Percentiles rank a stretch among this genome's conserved stretches.
These are phyloP conservation scores for Lacanobia oleracea DNA, from an alignment of 2,888 invertebrate species.

Conservation along the genomic window DNA sequence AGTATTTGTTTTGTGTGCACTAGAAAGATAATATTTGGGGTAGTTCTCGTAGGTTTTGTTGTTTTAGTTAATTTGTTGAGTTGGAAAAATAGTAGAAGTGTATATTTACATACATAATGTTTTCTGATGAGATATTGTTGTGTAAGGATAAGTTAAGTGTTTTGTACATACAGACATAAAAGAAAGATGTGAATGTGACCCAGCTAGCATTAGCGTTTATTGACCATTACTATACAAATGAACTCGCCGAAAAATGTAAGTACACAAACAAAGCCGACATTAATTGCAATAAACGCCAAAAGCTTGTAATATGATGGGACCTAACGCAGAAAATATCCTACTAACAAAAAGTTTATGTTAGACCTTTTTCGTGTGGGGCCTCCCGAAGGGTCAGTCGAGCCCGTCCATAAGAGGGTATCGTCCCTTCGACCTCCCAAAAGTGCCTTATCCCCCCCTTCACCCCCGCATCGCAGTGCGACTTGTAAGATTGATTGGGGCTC, in stretches of 20 bases:
- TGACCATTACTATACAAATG: conserved; percentile 20
- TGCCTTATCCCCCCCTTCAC: conserved; percentile 72
- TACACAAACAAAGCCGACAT: conserved; percentile 41
- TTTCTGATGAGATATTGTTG: neutral
- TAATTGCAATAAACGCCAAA: conserved; percentile 62
- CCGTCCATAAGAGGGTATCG: conserved; percentile 88
- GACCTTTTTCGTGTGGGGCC: conserved; percentile 81
- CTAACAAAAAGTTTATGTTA: conserved; percentile 84
- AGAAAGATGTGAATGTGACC: neutral
- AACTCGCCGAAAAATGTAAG: conserved; percentile 11
- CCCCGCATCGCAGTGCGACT: conserved; percentile 85
- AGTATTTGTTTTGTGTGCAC: conserved; percentile 28
- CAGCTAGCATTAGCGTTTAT: neutral
- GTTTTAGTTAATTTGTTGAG: conserved; percentile 1
- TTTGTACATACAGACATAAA: neutral
- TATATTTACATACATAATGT: neutral
- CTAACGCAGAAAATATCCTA: conserved; percentile 72
- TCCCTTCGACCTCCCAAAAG: conserved; percentile 85
- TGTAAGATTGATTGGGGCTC: conserved; percentile 91
- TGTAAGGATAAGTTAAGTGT: neutral
- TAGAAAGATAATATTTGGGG: conserved; percentile 8
- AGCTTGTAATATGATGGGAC: conserved; percentile 64
- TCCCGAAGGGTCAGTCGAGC: conserved; percentile 86
- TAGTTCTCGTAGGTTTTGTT: neutral
- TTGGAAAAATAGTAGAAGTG: neutral